Conservation (phyloP, 2,888 invertebrate genomes). For the Beris chalybata region DNA sequence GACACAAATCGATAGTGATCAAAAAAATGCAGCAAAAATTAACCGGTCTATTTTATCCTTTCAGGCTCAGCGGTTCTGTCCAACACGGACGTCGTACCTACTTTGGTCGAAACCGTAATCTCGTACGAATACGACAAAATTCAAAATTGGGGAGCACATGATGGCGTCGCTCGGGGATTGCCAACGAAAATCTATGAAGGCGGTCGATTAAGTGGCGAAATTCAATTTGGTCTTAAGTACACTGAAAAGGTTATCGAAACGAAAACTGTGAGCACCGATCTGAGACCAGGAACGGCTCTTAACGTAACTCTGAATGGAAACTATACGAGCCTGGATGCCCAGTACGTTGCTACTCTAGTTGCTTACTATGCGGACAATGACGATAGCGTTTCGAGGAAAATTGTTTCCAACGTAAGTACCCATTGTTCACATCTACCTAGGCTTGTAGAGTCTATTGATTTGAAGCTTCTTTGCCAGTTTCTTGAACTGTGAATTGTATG, state of each 20-base stretch:
- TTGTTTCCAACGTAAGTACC: constrained; percentile 49
- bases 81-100: constrained; percentile 62
- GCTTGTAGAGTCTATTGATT: not conserved
- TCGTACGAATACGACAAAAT: constrained; percentile 71
- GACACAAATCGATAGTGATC: constrained; percentile 40
- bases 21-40: not conserved
- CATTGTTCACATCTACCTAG: not conserved
- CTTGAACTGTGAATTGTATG: not conserved
- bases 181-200: constrained; percentile 52
- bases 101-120: constrained; percentile 72
- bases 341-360: constrained; percentile 72
- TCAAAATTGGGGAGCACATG: constrained; percentile 78
- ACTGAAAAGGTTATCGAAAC: constrained; percentile 60
- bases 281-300: constrained; percentile 78
- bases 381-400: constrained; percentile 51
- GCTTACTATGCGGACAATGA: constrained; percentile 58
- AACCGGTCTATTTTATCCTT: constrained; percentile 7
- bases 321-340: constrained; percentile 72
- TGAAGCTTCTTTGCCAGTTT: not conserved
- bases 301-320: constrained; percentile 79
- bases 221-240: constrained; percentile 71
- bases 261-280: constrained; percentile 62
- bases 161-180: constrained; percentile 58
- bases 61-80: constrained; percentile 54
- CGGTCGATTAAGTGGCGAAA: constrained; percentile 55